Evolutionary conservation across 2,888 invertebrate species (phyloP), one percentile per base, ranked within the genome.

Genomic region (Parnassius glacialis): DNA sequence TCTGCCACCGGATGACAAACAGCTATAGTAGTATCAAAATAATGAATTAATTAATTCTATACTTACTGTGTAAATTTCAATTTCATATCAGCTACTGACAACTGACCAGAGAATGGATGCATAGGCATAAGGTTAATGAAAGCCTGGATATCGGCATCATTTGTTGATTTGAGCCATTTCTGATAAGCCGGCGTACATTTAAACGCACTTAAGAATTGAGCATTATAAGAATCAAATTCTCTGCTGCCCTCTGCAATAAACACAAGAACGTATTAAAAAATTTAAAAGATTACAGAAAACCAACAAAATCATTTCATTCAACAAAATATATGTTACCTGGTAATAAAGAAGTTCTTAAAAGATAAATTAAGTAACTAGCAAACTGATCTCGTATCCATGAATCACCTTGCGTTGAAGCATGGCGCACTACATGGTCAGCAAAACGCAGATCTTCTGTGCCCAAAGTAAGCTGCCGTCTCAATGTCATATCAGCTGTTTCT

Each of bases 381-480:
- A 99, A 99, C 85, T 99, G 99, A 59, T 97, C 95, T 68, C 99
- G 93, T 67, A 99, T 95, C 99, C 99, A 99, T 70, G 97, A 96
- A 78, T 99, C 99, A 34, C 98, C 98, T 57, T 99, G 99, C 20
- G 90, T 84, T 1, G 94, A 89, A 10, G 92, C 91, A 56, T 94
- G 93, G 47, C 96, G 93, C 16, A 99, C 96, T 44, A 99, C 93
- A 79, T 96, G 97, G 83, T 99, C 99, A 16, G 97, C 97, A 87
- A 99, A 99, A 75, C 99, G 93, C 52, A 99, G 92, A 85, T 99
- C 99, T 77, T 99, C 98, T 0, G 98, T 98, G 2, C 97, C 97
- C 43, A 99, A 92, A 73, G 96, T 94, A n/a, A 99, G 86, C 76
- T 96, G 95, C 68, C 96, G 94, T 69, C 96, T 94, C 64, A 98